A percentile compares a stretch with the other conserved stretches of the same genome.
phyloP scores from a whole-genome alignment of 2,113 vertebrate genomes.

The Cochlearius cochlearius region DNA sequence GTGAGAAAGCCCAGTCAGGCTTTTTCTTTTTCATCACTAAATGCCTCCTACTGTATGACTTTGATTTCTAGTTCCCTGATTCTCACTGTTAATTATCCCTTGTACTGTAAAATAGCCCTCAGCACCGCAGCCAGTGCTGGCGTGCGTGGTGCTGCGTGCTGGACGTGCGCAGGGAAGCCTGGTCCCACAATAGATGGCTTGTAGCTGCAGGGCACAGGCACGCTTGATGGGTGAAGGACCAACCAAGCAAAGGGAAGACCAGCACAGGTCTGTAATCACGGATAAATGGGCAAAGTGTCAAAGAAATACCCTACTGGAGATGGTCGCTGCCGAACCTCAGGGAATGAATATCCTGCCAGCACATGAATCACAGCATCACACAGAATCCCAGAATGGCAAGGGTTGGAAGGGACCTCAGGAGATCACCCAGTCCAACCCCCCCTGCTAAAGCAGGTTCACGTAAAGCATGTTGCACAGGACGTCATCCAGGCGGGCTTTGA shows the following conservation, averaged over 20 bases:
- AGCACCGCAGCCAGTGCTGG: neutral
- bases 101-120: neutral
- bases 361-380: too few species aligned
- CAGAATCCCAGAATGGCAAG: too few species aligned
- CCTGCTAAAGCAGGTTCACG: too few species aligned
- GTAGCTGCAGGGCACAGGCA: neutral
- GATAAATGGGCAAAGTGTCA: neutral
- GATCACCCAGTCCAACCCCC: too few species aligned
- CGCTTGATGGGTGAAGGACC: neutral
- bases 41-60: neutral
- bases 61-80: neutral
- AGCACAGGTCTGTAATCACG: neutral
- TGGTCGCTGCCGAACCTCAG: neutral
- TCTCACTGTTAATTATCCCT: neutral
- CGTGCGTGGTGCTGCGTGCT: neutral
- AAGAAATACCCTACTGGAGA: neutral
- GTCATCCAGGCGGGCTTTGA: too few species aligned
- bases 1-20: neutral
- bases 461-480: too few species aligned
- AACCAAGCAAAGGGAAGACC: neutral
- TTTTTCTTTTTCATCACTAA: neutral
- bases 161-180: neutral
- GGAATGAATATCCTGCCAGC: neutral
- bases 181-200: neutral
- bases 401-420: too few species aligned